A percentile compares a stretch with the other conserved stretches of the same genome.
These are phyloP conservation scores for Cotesia chilonis DNA, from an alignment of 1,140 invertebrate genomes.

Conservation along the genomic window DNA sequence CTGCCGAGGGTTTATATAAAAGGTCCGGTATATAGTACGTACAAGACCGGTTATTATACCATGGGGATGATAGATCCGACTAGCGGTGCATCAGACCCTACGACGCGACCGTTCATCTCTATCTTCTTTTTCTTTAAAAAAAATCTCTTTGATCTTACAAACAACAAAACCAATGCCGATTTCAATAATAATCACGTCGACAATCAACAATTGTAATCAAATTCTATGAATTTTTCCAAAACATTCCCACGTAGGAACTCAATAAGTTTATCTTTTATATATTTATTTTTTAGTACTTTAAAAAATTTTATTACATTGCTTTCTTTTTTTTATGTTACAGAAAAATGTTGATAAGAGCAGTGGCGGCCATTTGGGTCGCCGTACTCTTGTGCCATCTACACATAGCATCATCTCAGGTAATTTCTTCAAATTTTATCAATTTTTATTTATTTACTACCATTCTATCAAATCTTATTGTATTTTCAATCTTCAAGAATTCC, in stretches of 20 bases:
- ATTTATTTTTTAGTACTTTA: not conserved
- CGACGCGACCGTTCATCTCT: conserved; percentile 14
- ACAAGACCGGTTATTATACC: conserved; percentile 40
- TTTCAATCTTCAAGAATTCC: not conserved
- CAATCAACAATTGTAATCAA: not conserved
- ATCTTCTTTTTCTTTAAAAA: not conserved
- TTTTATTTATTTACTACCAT: no score
- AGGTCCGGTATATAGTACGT: conserved; percentile 12
- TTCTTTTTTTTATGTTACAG: conserved; percentile 56
- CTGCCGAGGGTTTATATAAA: conserved; percentile 14
- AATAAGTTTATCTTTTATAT: not conserved
- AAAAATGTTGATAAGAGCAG: conserved; percentile 68
- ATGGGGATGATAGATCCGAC: conserved; percentile 32
- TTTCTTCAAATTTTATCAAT: no score
- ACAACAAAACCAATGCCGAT: not conserved
- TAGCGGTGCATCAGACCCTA: conserved; percentile 40
- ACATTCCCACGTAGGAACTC: no score
- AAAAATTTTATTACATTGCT: not conserved
- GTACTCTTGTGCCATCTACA: conserved; percentile 65
- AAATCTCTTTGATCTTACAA: not conserved
- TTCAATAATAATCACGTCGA: not conserved
- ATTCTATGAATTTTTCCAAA: not conserved
- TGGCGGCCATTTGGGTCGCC: conserved; percentile 66
- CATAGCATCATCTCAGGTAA: conserved; percentile 66
- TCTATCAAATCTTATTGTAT: no score